Evolutionary conservation across 2,113 vertebrate genomes (phyloP), one percentile per base, ranked within the genome.

Genomic region (Oplegnathus fasciatus): DNA sequence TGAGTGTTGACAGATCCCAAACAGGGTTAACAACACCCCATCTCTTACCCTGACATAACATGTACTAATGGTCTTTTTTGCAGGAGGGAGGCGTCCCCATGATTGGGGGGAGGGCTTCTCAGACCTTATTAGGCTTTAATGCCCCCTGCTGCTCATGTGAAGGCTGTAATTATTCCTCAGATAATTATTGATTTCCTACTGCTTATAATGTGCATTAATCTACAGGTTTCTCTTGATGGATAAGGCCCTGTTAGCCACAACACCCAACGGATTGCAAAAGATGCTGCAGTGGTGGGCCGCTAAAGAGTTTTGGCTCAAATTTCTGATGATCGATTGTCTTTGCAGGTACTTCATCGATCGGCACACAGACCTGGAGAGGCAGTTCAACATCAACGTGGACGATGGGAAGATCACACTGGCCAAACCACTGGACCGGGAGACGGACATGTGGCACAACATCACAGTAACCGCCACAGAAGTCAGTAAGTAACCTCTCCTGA

Each of bases 311-410:
- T 44, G 28, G 48, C 57, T 90, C 30, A 82, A 50, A 77, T 86
- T 62, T 73, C 77, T 86, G 52, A 69, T 64, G 65, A 74, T 73
- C 22, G 32, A 55, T 44, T 90, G 8, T 82, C 88, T 92, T 11
- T 94, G 77, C 90, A 99, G 98, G 96, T 99, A 99, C 95, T 98
- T 98, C 91, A 99, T 99, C 52, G 98, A 99, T 94, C 97, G 98
- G 6, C 98, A 99, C 87, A 99, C 98, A 22, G 98, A 99, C 94
- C 96, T 99, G 86, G 98, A 99, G 94, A 97, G 98, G 77, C 98
- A 99, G 91, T 99, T 99, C 95, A 99, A 99, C 95, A 97, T 99
- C 81, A 98, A 99, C 0, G 97, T 97, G 61, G 98, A 99, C 22
- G 97, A 99, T 10, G 98, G 98, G 66, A 98, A 97, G 91, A 98